Evolutionary conservation across 2,888 invertebrate genomes (phyloP), one percentile per base, ranked within the genome.

Genomic region (Drosophila hamatofila): DNA sequence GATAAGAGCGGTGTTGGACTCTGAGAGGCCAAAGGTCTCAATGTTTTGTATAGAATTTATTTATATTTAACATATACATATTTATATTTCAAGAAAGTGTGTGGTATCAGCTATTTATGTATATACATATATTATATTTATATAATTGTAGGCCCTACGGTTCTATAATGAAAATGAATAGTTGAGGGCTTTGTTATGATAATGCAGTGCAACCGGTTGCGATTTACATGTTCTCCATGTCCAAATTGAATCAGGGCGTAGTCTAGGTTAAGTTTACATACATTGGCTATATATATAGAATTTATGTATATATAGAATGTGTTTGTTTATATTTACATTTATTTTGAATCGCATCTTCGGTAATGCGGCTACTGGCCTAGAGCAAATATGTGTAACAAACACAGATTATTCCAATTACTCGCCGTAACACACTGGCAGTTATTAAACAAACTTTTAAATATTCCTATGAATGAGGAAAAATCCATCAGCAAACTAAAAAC

Each of bases 1-100:
- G 75, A 75, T 74, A 57, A 75, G 59, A 52, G 23, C 11, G 8
- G 21, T 25, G n/a, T 48, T 52, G 25, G n/a, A 39, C 25, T 54
- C 23, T 52, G 11, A 18, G 35, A 48, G 46, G 33, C 25, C 18
- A 55, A 23, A 9, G 21, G 11, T 39, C 30, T n/a, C 23, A n/a
- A 9, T 21, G 21, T 49, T 25, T 27, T 21, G 12, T 37, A 27
- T 49, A 49, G 25, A 39, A n/a, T 7, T n/a, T 39, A 39, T 37
- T 54, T 39, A n/a, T 37, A 54, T 54, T 14, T 18, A n/a, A 52
- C 30, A 8, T 35, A 52, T 52, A 35, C 39, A 39, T 37, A 25
- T 11, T 12, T 25, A 25, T 11, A 37, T 37, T 25, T n/a, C 6
- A 7, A 8, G 21, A 23, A 16, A 35, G 30, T 1, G 8, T 14